phyloP scores from a whole-genome alignment of 2,888 invertebrate species.

The Drosophila mimetica region DNA sequence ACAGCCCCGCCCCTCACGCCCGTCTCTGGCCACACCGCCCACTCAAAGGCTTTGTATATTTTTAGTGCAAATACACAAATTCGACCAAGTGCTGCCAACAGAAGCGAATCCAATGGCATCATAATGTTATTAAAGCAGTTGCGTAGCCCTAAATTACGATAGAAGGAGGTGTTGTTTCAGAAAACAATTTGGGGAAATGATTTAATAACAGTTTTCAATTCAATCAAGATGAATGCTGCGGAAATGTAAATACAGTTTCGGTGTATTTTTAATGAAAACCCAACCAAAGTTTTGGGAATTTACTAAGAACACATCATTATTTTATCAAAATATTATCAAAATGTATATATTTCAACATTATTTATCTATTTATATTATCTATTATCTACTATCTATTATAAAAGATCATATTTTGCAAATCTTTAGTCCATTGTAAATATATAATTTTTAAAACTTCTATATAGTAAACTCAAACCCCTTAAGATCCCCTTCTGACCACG shows the following conservation, averaged over 20 bases:
- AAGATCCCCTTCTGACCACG: conserved; percentile 1
- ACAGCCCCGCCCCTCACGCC: conserved; percentile 5
- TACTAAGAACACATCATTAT: too few relatives aligned
- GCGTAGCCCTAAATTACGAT: conserved; percentile 13
- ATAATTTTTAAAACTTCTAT: too few relatives aligned
- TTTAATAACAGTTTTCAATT: conserved; percentile 7
- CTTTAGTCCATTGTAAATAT: too few relatives aligned
- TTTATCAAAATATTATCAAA: too few relatives aligned
- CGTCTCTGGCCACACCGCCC: conserved; percentile 4
- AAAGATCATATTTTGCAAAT: too few relatives aligned
- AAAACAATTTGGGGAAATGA: conserved; percentile 3
- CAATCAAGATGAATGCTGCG: not conserved
- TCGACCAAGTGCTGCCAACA: conserved; percentile 53
- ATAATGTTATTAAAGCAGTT: conserved; percentile 64
- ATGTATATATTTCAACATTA: too few relatives aligned
- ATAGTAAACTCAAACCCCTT: too few relatives aligned
- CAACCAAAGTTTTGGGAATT: too few relatives aligned
- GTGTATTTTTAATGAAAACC: not conserved
- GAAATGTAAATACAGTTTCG: conserved; percentile 15
- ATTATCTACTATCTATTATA: too few relatives aligned
- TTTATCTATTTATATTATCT: too few relatives aligned
- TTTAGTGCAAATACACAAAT: conserved; percentile 73
- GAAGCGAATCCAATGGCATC: conserved; percentile 66
- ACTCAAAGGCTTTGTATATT: conserved; percentile 60
- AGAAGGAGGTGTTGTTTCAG: conserved; percentile 9